Evolutionary conservation across 2,888 invertebrate genomes (phyloP).

Genomic region (Tachina grossa): DNA sequence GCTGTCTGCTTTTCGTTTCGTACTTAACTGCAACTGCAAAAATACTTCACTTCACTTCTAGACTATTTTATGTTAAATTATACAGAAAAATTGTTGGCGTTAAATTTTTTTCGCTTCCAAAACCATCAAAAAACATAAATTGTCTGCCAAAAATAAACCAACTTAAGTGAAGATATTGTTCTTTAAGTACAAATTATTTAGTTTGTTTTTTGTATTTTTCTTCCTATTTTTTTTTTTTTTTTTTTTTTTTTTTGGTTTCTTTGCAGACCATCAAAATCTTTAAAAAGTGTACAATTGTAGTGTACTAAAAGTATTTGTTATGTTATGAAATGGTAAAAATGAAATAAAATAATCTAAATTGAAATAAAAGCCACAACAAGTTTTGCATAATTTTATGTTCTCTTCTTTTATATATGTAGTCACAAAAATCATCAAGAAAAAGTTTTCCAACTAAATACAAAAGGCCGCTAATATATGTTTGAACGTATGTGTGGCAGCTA

Average conservation of each 20-base stretch:
- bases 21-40: slow-evolving; percentile 51
- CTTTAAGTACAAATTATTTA: neutral
- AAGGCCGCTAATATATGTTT: slow-evolving; percentile 41
- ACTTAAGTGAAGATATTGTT: slow-evolving; percentile 37
- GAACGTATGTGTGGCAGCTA: neutral
- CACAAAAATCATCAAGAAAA: slow-evolving; percentile 36
- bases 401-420: neutral
- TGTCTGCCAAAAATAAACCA: slow-evolving; percentile 20
- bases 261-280: slow-evolving; percentile 60
- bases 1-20: slow-evolving; percentile 25
- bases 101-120: slow-evolving; percentile 78
- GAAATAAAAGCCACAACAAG: slow-evolving; percentile 59
- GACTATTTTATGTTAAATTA: slow-evolving; percentile 67
- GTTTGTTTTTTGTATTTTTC: neutral
- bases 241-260: neutral
- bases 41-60: slow-evolving; percentile 28
- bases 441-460: slow-evolving; percentile 32
- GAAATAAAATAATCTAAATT: slow-evolving; percentile 57
- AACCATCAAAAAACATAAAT: slow-evolving; percentile 59
- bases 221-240: slow-evolving; percentile 6
- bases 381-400: slow-evolving; percentile 63
- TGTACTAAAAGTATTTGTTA: slow-evolving; percentile 52
- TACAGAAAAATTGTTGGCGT: slow-evolving; percentile 75
- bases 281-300: slow-evolving; percentile 63
- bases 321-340: slow-evolving; percentile 9